Evolutionary conservation across 2,797 vertebrate genomes (phyloP).

Genomic region (Streptopelia turtur): DNA sequence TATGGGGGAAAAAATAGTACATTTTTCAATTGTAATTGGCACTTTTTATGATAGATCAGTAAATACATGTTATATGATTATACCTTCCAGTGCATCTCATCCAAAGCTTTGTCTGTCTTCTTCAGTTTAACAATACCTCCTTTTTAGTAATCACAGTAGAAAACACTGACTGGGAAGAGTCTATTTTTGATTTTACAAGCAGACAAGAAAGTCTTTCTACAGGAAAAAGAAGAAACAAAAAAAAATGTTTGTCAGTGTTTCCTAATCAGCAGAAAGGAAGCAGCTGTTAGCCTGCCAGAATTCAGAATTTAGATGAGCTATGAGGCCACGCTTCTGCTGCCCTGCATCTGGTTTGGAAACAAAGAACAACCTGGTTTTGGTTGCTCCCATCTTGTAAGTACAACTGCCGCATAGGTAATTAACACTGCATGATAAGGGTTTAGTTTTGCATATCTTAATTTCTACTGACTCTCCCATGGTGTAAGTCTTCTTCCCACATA

Average conservation of each 20-base stretch:
- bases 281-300: conserved; percentile 28
- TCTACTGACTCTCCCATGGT: background rate
- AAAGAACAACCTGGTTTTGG: conserved; percentile 22
- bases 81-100: background rate
- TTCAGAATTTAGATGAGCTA: conserved; percentile 46
- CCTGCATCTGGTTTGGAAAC: conserved; percentile 18
- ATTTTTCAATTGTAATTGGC: background rate
- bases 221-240: background rate
- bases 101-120: background rate
- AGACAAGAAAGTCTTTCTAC: background rate
- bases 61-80: background rate
- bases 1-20: background rate
- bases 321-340: conserved; percentile 24
- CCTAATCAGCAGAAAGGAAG: conserved; percentile 50
- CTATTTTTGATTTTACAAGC: background rate
- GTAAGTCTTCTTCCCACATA: background rate
- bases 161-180: background rate
- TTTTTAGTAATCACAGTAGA: background rate
- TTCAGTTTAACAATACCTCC: background rate
- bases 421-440: background rate
- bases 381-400: conserved; percentile 7
- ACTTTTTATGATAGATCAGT: background rate
- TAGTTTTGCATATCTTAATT: background rate
- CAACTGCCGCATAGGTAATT: background rate
- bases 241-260: conserved; percentile 17